Base-by-base conservation (phyloP, 2,888 invertebrate genomes). In the Tridacna crocea region DNA sequence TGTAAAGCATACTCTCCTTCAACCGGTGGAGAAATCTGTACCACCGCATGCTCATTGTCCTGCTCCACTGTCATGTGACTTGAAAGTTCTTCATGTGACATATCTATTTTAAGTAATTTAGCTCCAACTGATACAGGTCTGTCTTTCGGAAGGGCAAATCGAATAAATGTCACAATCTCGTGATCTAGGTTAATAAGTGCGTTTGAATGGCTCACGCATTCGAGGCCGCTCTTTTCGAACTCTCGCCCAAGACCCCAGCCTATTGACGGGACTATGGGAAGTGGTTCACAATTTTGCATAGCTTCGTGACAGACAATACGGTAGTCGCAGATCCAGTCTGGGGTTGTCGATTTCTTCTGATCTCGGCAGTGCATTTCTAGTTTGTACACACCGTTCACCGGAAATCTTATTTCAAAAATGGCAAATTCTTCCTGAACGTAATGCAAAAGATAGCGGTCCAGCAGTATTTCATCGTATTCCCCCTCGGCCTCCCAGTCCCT, bases 1-100 rank as follows among this genome's bases (percentile, higher is more conserved):
- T 87, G 86, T 17, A 89, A 75, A 48, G 88, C 88, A 60, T 83
- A 89, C 74, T 89, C 89, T 48, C 89, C 89, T 61, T 87, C 87
- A 0, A 74, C 22, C 15, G 89, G 85, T 10, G 89, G 86, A 26
- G 85, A 75, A 19, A 89, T 80, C 66, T 80, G 79, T 17, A 89
- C 72, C 8, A 78, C 63, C n/a, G 78, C 84, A 26, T 81, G 76
- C n/a, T 79, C 83, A 22, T 74, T 80, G 22, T 82, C 79, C 61
- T 76, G 70, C 22, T 87, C 78, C 48, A 78, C 61, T 22, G 66
- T 75, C 68, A 85, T 84, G 61, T 82, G 79, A 55, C 72, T 73
- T 17, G 47, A 22, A 36, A 89, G 47, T 63, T 88, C 87, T 1
- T 77, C 76, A 27, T 80, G 72, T 13, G 87, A 74, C 74, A 78